A percentile compares a stretch with the other conserved stretches of the same genome.
These are phyloP conservation scores for Scolopax rusticola DNA, from an alignment of 2,797 vertebrate species.

Conservation along the genomic window DNA sequence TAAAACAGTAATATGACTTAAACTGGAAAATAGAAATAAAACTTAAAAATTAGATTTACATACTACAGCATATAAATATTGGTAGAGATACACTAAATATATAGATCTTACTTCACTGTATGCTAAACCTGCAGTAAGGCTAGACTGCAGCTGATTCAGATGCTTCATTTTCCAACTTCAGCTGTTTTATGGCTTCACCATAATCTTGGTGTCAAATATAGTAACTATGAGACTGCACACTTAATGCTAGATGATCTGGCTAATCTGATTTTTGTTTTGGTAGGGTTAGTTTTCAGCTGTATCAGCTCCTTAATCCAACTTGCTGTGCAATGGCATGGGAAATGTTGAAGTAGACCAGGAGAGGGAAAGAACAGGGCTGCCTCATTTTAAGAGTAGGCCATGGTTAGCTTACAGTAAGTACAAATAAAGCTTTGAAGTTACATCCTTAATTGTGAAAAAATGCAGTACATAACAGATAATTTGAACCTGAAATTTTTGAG, in stretches of 20 bases:
- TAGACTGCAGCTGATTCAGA: neutral
- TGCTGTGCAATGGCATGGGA: neutral
- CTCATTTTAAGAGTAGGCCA: neutral
- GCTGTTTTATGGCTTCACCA: neutral
- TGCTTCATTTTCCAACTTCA: neutral
- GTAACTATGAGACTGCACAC: neutral
- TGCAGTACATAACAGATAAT: neutral
- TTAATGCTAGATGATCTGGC: slow-evolving; percentile 5
- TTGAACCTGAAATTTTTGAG: neutral
- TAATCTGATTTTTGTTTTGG: neutral
- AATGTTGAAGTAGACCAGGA: neutral
- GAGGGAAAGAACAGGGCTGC: neutral
- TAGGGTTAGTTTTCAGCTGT: slow-evolving; percentile 4
- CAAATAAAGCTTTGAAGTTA: neutral
- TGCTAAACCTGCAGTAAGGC: neutral
- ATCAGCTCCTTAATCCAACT: neutral
- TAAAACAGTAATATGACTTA: neutral
- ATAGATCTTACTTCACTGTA: neutral
- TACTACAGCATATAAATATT: neutral
- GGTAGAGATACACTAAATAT: neutral
- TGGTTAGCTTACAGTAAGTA: neutral
- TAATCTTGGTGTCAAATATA: neutral
- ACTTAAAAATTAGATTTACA: neutral
- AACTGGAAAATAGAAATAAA: neutral
- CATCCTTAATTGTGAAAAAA: neutral